Conservation (phyloP, 1,140 invertebrate genomes). For the Heliothis virescens region DNA sequence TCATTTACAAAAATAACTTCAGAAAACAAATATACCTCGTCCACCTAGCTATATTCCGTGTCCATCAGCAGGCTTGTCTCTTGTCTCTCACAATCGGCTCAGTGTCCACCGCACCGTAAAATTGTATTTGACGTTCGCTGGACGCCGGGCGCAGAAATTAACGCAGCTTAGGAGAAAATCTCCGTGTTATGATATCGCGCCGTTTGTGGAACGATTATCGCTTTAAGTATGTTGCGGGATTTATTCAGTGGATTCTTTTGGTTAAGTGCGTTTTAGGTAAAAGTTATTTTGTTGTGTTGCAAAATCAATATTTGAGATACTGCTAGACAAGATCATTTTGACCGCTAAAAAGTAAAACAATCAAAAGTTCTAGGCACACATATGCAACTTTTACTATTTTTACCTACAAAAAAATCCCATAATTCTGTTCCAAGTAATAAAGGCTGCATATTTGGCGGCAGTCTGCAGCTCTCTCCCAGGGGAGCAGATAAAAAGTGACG, state of each 20-base stretch:
- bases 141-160: slow-evolving; percentile 68
- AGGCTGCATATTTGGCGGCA: slow-evolving; percentile 59
- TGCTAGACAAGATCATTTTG: too few relatives aligned
- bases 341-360: too few relatives aligned
- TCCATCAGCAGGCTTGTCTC: slow-evolving; percentile 72
- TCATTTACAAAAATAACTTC: too few relatives aligned
- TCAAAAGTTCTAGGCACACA: too few relatives aligned
- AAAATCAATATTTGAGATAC: neutral
- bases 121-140: slow-evolving; percentile 80
- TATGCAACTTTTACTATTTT: too few relatives aligned
- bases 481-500: slow-evolving; percentile 75
- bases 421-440: slow-evolving; percentile 19
- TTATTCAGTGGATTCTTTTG: slow-evolving; percentile 54
- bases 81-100: slow-evolving; percentile 81
- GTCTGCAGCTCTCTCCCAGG: slow-evolving; percentile 69
- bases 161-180: slow-evolving; percentile 81
- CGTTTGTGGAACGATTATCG: slow-evolving; percentile 62
- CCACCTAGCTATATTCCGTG: slow-evolving; percentile 47
- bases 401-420: neutral
- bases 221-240: slow-evolving; percentile 70
- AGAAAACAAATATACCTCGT: slow-evolving; percentile 52
- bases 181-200: slow-evolving; percentile 77
- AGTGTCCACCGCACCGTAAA: slow-evolving; percentile 75
- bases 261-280: slow-evolving; percentile 63
- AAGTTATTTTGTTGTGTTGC: neutral